Evolutionary conservation across 2,797 vertebrate species (phyloP), one percentile per base, ranked within the genome.

Genomic region (Rhynchotus rufescens): DNA sequence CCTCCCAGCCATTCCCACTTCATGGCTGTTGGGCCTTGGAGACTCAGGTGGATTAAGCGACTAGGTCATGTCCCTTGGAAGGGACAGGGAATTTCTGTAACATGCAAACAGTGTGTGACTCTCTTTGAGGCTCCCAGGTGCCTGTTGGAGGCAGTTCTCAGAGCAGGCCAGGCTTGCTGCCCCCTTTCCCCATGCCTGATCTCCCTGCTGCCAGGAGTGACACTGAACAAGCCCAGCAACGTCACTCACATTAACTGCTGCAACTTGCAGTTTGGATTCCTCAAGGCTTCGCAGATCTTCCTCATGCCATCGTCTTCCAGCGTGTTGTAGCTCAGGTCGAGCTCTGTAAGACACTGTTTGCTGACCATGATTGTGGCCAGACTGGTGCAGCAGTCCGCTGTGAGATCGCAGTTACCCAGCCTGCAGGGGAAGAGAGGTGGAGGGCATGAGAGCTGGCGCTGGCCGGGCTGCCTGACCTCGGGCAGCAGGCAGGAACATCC

Each of bases 251-350:
- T 97, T 30, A 99, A 96, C 38, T 98, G 96, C 92, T 98, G 97
- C 76, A 99, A 68, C 0, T 87, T 85, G 88, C 98, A 99, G 88
- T 36, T 89, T 12, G 98, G 97, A 89, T 98, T 97, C 93, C 86
- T 96, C 86, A 99, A 66, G 25, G 98, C 98, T 38, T 97, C 97
- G 69, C 95, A 97, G 40, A 99, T 96, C 96, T 96, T 96, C 95
- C 96, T 97, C 54, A 98, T 84, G 12, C 98, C 98, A 6, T 91
- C 22, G 0, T 99, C 97, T 0, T 96, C 98, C 94, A 99, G 84
- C 0, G 15, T 7, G 88, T 99, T 99, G 97, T 99, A 98, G 79
- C 98, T 98, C 56, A 99, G 95, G 74, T 98, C 98, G 87, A 99
- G 97, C 62, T 94, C 97, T 0, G 95, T 97, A 82, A 99, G 95